Evolutionary conservation across 2,888 invertebrate genomes (phyloP), one percentile per base, ranked within the genome.

Genomic region (Osedax frankpressi): DNA sequence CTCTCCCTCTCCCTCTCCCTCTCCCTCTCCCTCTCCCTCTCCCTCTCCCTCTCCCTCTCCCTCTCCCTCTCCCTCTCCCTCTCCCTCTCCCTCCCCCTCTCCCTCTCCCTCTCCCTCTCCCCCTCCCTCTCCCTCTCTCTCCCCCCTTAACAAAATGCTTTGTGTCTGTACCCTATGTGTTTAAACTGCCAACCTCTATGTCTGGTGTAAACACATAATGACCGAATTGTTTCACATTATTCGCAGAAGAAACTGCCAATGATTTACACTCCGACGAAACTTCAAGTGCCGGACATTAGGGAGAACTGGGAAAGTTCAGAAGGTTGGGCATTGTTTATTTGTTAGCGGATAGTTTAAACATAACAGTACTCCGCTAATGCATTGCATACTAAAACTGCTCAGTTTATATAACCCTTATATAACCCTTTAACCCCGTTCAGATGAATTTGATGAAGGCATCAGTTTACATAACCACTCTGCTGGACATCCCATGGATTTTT

Each of bases 391-490:
- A n/a, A n/a, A n/a, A n/a, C n/a, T n/a, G n/a, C n/a, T n/a, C n/a
- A n/a, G n/a, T n/a, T n/a, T n/a, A n/a, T n/a, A n/a, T n/a, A n/a
- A n/a, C n/a, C n/a, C n/a, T n/a, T n/a, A n/a, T n/a, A n/a, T n/a
- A n/a, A n/a, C n/a, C n/a, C n/a, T n/a, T n/a, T n/a, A n/a, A n/a
- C n/a, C n/a, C n/a, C n/a, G n/a, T n/a, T n/a, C n/a, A n/a, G n/a
- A n/a, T n/a, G n/a, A n/a, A n/a, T n/a, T n/a, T 65, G 79, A 78
- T 74, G 75, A 76, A 63, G 79, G 78, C 30, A 77, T 80, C 30
- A 81, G 80, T 75, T 78, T 81, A 62, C 77, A 77, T 73, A 81
- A 80, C 75, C 81, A 80, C 75, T 81, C 82, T 1, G 75, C 81
- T 73, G 81, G 81, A 24, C 79, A 77, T 14, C 81, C 81, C 26